Conservation (phyloP, 2,113 vertebrate species). For the Papio anubis region DNA sequence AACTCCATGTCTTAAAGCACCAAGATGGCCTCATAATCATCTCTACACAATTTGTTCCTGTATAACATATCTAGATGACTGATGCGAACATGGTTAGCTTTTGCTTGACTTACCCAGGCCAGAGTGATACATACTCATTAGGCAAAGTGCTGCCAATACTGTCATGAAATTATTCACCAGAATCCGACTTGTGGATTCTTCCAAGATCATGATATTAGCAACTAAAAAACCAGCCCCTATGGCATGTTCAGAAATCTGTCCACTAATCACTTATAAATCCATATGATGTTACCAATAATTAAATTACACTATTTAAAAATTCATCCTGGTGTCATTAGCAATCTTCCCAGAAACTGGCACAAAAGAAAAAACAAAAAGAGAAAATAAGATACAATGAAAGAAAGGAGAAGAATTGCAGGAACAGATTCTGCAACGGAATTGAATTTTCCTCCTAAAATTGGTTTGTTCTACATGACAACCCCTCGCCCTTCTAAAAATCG, state of each 20-base stretch:
- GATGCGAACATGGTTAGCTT: not conserved
- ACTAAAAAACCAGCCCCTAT: rapidly evolving
- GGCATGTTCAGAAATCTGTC: not conserved
- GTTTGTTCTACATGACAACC: constrained; percentile 16
- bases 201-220: not conserved
- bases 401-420: not conserved
- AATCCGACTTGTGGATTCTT: not conserved
- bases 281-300: not conserved
- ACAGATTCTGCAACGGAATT: not conserved
- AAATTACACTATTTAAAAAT: not conserved
- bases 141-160: not conserved
- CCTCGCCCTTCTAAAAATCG: not conserved
- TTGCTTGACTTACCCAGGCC: not conserved
- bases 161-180: not conserved
- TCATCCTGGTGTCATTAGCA: not conserved
- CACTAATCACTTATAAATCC: not conserved
- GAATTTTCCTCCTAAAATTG: constrained; percentile 28
- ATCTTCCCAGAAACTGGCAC: not conserved
- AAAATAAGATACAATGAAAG: not conserved
- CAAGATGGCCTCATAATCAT: not conserved
- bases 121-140: not conserved
- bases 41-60: not conserved
- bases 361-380: not conserved
- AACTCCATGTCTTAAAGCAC: not conserved
- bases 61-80: not conserved